Evolutionary conservation across 2,797 vertebrate genomes (phyloP).

Genomic region (Xiphorhynchus erythropygius): DNA sequence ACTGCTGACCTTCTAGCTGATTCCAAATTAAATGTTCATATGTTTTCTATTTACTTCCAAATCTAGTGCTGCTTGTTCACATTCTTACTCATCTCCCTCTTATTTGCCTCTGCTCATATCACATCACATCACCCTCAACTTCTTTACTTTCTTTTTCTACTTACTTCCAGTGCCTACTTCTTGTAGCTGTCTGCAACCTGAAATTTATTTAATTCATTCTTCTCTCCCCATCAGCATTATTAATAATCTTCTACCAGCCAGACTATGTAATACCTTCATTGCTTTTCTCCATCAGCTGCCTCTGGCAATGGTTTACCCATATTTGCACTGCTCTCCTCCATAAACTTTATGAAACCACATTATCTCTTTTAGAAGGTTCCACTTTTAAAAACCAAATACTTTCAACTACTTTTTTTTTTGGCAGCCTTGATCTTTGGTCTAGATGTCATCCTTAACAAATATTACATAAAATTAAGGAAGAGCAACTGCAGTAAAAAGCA

Average conservation of each 20-base stretch:
- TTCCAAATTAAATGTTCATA: constrained; percentile 33
- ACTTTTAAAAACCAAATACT: neutral
- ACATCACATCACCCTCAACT: constrained; percentile 11
- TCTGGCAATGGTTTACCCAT: neutral
- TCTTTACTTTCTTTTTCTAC: neutral
- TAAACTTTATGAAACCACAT: neutral
- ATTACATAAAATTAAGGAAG: constrained; percentile 31
- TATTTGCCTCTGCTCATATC: neutral
- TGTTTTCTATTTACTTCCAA: constrained; percentile 30
- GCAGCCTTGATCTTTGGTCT: neutral
- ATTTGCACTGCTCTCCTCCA: neutral
- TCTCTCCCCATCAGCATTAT: neutral
- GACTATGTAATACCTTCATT: neutral
- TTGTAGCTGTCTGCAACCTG: neutral
- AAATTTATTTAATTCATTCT: neutral
- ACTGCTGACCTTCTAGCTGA: constrained; percentile 16
- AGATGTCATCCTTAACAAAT: neutral
- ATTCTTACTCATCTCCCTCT: constrained; percentile 13
- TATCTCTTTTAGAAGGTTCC: neutral
- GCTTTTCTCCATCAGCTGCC: neutral
- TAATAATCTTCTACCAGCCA: neutral
- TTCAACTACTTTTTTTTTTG: neutral
- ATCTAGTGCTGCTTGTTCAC: constrained; percentile 1
- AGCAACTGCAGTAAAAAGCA: neutral
- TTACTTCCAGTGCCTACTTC: neutral